Evolutionary conservation across 2,797 vertebrate genomes (phyloP), one percentile per base, ranked within the genome.

Genomic region (Caiman crocodilus): DNA sequence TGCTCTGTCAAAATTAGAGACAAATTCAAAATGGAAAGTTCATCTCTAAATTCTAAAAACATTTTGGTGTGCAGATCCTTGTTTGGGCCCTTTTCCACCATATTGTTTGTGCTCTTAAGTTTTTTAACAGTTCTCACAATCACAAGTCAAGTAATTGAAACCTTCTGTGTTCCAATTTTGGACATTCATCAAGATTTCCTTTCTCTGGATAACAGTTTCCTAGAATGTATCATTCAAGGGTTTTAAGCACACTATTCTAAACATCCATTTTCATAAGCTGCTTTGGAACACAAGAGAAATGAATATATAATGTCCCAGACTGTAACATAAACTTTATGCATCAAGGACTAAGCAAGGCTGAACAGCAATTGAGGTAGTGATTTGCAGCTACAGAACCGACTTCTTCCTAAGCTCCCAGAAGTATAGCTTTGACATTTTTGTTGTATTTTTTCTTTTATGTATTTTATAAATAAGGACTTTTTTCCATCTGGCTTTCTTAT

Each of bases 401-500:
- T 95, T 90, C 64, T 95, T 83, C 71, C 63, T 42, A 5, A 84
- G 35, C 64, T 28, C 82, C 93, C 82, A 91, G 73, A 71, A 8
- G 59, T 69, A 89, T 13, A 80, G 60, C 93, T 95, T 91, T 85
- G 93, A 74, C 12, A 82, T 84, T 91, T 80, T 73, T 69, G 9
- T 50, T 50, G 42, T 50, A 69, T 91, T 90, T 89, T 14, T 64
- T 90, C 71, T 89, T 88, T 82, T 79, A 56, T 80, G 87, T 11
- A 5, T 90, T 96, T 95, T 92, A 35, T 59, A 89, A 93, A 91
- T 89, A 69, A 92, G 92, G 56, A 55, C 35, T 88, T 57, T 91
- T 94, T 32, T 92, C 88, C 91, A 73, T 91, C 90, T 94, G 87
- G 76, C 64, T 94, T 17, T 93, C 83, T 86, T 94, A 79, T 90